Evolutionary conservation across 2,113 vertebrate species (phyloP).

Genomic region (Lathamus discolor): DNA sequence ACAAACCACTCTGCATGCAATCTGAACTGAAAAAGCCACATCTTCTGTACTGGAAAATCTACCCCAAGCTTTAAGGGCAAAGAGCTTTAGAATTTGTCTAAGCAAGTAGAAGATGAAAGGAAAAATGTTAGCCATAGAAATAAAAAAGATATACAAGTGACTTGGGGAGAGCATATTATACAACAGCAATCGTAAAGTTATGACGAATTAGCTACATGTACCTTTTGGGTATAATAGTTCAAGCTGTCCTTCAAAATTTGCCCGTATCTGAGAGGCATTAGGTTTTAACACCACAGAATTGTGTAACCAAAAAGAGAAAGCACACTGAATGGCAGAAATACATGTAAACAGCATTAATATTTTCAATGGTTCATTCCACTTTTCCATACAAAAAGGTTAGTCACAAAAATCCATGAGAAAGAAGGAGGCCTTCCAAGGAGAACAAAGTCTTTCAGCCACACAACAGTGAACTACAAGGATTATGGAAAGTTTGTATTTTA

Average conservation of each 20-base stretch:
- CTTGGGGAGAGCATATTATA: neutral
- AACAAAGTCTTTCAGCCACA: slow-evolving; percentile 12
- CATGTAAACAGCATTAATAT: neutral
- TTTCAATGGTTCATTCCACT: neutral
- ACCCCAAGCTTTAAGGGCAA: neutral
- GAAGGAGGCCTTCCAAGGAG: neutral
- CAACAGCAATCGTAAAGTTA: neutral
- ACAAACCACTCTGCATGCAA: neutral
- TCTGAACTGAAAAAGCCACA: neutral
- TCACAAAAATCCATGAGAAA: neutral
- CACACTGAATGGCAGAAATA: neutral
- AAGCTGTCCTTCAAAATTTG: neutral
- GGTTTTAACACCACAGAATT: neutral
- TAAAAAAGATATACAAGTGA: neutral
- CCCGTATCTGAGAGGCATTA: neutral
- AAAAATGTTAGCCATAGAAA: neutral
- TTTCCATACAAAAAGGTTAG: neutral
- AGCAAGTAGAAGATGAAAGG: neutral
- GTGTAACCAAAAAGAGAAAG: neutral
- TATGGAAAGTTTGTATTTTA: neutral
- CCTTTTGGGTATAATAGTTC: neutral
- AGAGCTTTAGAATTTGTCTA: neutral
- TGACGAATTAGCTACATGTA: neutral
- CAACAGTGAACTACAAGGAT: neutral
- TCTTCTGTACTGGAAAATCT: neutral